Evolutionary conservation across 1,140 invertebrate species (phyloP).

Genomic region (Chlorops oryzae): DNA sequence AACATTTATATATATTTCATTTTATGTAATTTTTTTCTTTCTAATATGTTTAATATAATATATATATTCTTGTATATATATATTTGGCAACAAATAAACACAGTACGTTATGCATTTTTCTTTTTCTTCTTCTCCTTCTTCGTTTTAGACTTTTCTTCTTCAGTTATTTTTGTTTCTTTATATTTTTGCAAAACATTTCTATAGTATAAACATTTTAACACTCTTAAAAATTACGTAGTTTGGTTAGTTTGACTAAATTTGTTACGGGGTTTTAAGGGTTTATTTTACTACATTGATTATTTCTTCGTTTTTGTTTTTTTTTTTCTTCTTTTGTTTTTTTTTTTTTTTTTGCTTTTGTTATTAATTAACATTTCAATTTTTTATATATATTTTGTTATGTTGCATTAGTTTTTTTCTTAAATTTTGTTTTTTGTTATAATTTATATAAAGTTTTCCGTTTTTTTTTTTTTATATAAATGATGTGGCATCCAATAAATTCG

Average conservation of each 20-base stretch:
- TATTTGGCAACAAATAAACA: constrained; percentile 24
- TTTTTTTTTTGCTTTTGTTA: constrained; percentile 13
- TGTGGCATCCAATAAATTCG: constrained; percentile 49
- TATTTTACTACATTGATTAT: constrained; percentile 43
- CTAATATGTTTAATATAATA: neutral
- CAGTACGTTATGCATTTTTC: constrained; percentile 13
- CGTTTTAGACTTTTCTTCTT: constrained; percentile 3
- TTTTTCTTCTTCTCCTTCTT: neutral
- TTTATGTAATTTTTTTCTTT: constrained; percentile 1
- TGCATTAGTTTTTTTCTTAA: constrained; percentile 9
- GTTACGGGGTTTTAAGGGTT: no score
- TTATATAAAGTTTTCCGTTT: constrained; percentile 17
- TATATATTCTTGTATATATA: constrained; percentile 1
- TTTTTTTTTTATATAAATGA: constrained; percentile 42
- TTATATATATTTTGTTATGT: neutral
- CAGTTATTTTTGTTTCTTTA: constrained; percentile 13
- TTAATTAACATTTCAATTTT: neutral
- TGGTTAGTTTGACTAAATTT: constrained; percentile 44
- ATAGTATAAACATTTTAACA: neutral
- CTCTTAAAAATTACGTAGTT: constrained; percentile 44
- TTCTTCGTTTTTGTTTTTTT: constrained; percentile 39
- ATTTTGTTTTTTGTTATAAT: constrained; percentile 18
- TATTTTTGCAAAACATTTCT: constrained; percentile 5
- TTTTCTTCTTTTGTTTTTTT: constrained; percentile 17
- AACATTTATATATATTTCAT: constrained; percentile 5